Evolutionary conservation across 2,797 vertebrate genomes (phyloP).

Genomic region (Phaenicophaeus curvirostris): DNA sequence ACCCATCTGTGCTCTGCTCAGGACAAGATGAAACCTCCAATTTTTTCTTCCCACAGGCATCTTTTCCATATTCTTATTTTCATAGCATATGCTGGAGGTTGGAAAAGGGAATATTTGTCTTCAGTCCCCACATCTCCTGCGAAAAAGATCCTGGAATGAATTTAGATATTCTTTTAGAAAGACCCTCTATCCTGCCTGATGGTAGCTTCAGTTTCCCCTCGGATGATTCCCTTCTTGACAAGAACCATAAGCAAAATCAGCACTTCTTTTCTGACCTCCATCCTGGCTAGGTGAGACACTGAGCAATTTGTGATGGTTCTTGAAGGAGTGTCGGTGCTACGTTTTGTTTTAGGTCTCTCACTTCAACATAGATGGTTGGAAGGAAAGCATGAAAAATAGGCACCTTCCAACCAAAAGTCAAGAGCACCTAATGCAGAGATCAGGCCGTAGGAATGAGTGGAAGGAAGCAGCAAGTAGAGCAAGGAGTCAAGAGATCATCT

Average conservation of each 20-base stretch:
- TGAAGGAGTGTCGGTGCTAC: not conserved
- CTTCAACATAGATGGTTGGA: not conserved
- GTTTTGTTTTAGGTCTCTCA: not conserved
- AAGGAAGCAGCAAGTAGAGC: accelerated
- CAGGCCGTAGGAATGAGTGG: not conserved
- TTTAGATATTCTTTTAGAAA: not conserved
- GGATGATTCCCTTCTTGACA: not conserved
- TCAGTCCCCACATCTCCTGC: not conserved
- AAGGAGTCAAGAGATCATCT: not conserved
- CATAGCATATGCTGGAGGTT: too few species aligned
- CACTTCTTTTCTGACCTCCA: not conserved
- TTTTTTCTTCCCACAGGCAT: too few species aligned
- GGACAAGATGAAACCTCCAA: too few species aligned
- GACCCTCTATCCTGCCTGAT: not conserved
- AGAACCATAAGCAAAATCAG: not conserved
- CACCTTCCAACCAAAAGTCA: not conserved
- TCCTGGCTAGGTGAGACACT: not conserved
- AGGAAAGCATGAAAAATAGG: not conserved
- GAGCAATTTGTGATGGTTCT: not conserved
- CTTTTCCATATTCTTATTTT: too few species aligned
- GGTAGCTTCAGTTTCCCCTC: not conserved
- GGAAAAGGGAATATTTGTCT: not conserved
- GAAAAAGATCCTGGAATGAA: not conserved
- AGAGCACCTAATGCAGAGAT: not conserved
- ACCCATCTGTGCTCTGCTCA: too few species aligned